phyloP scores from a whole-genome alignment of 2,113 vertebrate genomes.

The Hypocryptadius cinnamomeus region DNA sequence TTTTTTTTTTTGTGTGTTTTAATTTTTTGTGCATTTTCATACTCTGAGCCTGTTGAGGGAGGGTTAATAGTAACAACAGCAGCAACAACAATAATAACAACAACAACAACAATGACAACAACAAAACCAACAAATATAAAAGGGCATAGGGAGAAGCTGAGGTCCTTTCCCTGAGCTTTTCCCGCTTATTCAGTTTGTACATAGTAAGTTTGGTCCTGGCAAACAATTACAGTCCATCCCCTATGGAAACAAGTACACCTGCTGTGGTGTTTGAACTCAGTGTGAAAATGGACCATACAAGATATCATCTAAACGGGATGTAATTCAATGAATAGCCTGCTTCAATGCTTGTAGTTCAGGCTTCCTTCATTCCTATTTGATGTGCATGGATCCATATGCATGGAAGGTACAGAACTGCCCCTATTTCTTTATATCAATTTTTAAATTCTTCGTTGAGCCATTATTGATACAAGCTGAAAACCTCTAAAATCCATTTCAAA shows the following conservation, averaged over 20 bases:
- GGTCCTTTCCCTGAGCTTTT: not conserved
- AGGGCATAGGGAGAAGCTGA: not conserved
- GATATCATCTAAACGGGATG: fast-evolving
- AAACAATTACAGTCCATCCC: not conserved
- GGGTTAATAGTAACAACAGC: not conserved
- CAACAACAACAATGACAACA: not conserved
- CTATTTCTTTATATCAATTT: not conserved
- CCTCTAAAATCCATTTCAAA: not conserved
- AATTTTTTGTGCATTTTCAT: not conserved
- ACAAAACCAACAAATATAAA: not conserved
- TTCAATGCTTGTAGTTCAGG: not conserved
- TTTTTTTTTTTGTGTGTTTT: not conserved
- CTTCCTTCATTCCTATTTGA: not conserved
- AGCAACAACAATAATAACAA: not conserved
- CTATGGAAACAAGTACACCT: not conserved
- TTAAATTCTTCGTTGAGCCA: not conserved
- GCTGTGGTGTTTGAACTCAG: not conserved
- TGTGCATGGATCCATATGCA: not conserved
- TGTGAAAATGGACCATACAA: not conserved
- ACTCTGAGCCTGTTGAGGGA: not conserved
- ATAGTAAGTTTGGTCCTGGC: not conserved
- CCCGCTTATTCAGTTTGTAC: not conserved
- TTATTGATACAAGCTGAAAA: not conserved
- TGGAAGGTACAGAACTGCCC: not conserved
- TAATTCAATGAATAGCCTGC: not conserved